Evolutionary conservation across 2,113 vertebrate species (phyloP).

Genomic region (Eidolon helvum): DNA sequence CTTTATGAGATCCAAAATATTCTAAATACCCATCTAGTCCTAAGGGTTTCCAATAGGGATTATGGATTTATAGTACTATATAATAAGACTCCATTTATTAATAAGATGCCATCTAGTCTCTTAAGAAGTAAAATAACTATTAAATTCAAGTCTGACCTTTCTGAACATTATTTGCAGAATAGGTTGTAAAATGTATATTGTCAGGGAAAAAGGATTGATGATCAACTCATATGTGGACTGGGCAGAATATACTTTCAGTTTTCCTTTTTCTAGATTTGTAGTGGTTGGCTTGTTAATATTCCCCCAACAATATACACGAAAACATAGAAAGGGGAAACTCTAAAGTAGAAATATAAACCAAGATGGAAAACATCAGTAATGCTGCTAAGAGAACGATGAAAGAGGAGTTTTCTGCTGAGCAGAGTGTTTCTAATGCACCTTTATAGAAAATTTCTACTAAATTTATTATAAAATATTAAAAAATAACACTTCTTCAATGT

Average conservation of each 20-base stretch:
- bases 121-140: slow-evolving; percentile 18
- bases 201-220: not conserved
- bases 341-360: not conserved
- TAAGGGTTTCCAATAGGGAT: not conserved
- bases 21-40: not conserved
- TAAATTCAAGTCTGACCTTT: not conserved
- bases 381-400: not conserved
- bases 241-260: not conserved
- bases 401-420: not conserved
- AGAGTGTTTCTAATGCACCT: not conserved
- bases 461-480: not conserved
- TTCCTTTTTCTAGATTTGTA: not conserved
- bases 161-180: not conserved
- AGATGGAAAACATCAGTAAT: not conserved
- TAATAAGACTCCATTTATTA: not conserved
- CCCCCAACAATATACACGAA: not conserved
- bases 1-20: not conserved
- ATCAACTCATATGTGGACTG: not conserved
- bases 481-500: not conserved
- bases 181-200: not conserved
- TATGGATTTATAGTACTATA: not conserved
- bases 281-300: not conserved
- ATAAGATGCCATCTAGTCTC: not conserved
- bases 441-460: not conserved
- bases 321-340: not conserved